Conservation (phyloP, 2,797 vertebrate genomes). For the Agapornis canus region DNA sequence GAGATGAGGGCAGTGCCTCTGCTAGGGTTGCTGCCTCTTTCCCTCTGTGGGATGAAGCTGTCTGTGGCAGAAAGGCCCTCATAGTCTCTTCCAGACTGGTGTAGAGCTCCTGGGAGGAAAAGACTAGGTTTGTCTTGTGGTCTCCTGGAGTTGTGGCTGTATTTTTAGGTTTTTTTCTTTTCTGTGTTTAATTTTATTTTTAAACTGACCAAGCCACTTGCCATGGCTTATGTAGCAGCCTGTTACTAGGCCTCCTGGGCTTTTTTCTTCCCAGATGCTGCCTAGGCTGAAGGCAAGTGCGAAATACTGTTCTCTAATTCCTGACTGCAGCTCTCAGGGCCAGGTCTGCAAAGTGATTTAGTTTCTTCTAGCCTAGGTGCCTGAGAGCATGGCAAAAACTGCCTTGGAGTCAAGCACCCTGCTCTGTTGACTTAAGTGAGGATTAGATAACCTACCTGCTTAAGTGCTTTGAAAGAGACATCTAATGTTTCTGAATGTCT, state of each 20-base stretch:
- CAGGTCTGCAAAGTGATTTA: background rate
- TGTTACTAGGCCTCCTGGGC: accelerated
- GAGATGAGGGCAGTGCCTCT: background rate
- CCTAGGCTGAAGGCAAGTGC: accelerated
- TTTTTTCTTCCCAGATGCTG: background rate
- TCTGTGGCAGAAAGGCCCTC: accelerated
- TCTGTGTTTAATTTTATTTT: background rate
- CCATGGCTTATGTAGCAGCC: background rate
- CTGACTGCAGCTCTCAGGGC: background rate
- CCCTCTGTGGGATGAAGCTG: background rate
- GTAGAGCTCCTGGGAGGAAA: background rate
- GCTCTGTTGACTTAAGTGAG: background rate
- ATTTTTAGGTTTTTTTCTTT: background rate
- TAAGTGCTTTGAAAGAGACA: conserved; percentile 18
- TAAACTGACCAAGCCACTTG: background rate
- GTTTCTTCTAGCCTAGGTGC: background rate
- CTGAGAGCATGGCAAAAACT: background rate
- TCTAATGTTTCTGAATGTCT: conserved; percentile 17
- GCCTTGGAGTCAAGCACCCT: background rate
- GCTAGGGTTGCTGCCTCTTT: background rate
- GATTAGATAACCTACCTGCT: background rate
- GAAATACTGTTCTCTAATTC: background rate
- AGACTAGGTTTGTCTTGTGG: accelerated
- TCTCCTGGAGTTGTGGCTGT: background rate
- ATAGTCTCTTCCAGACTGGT: background rate